Evolutionary conservation across 2,888 invertebrate genomes (phyloP), one percentile per base, ranked within the genome.

Genomic region (Synanthedon vespiformis): DNA sequence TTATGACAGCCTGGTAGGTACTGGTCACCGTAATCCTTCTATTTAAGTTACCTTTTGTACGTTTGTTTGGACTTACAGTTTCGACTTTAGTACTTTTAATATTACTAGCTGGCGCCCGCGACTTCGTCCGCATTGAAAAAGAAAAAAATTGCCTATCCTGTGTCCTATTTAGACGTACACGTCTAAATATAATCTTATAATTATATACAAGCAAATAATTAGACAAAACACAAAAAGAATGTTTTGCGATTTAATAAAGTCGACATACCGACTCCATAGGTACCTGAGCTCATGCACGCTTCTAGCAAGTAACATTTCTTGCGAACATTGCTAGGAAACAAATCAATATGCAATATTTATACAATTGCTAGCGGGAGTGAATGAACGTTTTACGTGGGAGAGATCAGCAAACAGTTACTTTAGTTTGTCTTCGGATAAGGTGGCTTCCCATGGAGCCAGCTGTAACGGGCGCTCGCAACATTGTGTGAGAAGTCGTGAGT

Each of bases 381-480:
- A 54, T 52, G 53, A 22, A 51, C 51, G 51, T 58, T 59, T 61
- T 55, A 57, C 67, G 67, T 70, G 70, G 63, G 68, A 70, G 64
- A 69, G 60, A 58, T 58, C 57, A 57, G 61, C 58, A 61, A 62
- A 62, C 66, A 62, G 68, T 65, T 65, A 67, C 67, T 66, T 64
- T 65, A 64, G 58, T 64, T 68, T 66, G 64, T 63, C 57, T 60
- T 41, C 55, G 53, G 61, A 62, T 57, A 55, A 58, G 55, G 50
- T 27, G 52, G 53, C 57, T 60, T 61, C 62, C 57, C 61, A 62
- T 58, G 60, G 13, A 54, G 58, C 52, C 59, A 61, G 61, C 55
- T 57, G 14, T 56, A 63, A 55, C 48, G 57, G 52, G 44, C n/a
- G 44, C 34, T 13, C 44, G 44, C 6, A 13, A 44, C 44, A 44